These are phyloP conservation scores for Tenthredo scrophulariae DNA, from an alignment of 2,888 invertebrate genomes.

Conservation along the genomic window DNA sequence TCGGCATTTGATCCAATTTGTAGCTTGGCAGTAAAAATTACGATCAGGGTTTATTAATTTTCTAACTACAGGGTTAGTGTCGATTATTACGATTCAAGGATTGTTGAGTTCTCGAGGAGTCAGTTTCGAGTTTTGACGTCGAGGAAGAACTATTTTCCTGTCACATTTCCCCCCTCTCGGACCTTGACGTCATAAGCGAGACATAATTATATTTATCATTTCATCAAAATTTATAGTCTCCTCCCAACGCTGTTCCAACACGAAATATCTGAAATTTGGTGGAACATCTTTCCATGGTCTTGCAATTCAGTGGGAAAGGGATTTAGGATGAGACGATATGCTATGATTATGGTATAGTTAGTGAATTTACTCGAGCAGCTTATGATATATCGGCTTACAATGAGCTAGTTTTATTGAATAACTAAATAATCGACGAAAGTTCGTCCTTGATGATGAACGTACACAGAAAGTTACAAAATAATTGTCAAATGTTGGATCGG, in stretches of 20 bases:
- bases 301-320: conserved; percentile 18
- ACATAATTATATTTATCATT: background rate
- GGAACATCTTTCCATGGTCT: background rate
- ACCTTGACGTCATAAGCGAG: conserved; percentile 20
- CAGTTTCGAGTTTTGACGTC: background rate
- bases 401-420: too few relatives aligned
- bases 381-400: background rate
- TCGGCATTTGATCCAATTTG: background rate
- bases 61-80: too few relatives aligned
- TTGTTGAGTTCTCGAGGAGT: background rate
- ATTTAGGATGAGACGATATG: background rate
- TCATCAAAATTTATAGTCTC: background rate
- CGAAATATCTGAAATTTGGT: background rate
- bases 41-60: too few relatives aligned
- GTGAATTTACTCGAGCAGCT: too few relatives aligned
- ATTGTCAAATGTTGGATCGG: too few relatives aligned
- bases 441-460: too few relatives aligned
- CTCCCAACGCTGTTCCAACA: background rate
- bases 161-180: conserved; percentile 11
- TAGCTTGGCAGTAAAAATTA: background rate
- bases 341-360: background rate
- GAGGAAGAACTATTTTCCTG: background rate
- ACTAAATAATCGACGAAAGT: too few relatives aligned
- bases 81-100: too few relatives aligned
- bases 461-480: too few relatives aligned